Base-by-base conservation (phyloP, 2,113 vertebrate species). In the Calidris pygmaea region DNA sequence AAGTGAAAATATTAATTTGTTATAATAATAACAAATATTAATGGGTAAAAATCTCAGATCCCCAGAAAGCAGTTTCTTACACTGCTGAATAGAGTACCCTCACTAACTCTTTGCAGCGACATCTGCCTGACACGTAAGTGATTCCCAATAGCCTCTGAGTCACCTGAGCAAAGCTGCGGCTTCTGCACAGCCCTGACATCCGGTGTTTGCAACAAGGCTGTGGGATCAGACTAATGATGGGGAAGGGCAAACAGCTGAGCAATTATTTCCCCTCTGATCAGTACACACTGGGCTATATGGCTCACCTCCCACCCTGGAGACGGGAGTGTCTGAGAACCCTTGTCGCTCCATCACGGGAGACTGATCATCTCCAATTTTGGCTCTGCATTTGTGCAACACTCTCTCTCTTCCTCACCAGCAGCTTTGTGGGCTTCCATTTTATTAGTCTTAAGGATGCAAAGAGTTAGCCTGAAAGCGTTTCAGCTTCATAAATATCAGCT, bases 121-220 rank as follows among this genome's bases (percentile, higher is more conserved):
- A 63, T 22, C 27, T 32, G 58, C 52, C 93, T 80, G 84, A 75
- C 76, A 65, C 32, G 32, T 21, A 81, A 47, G 8, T 45, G 93
- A 43, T 37, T 93, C 45, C 56, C 67, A 71, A 19, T n/a, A 74
- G 48, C 85, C 94, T 78, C 37, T 78, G 88, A 98, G 91, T 97
- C 96, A 97, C 66, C 19, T 6, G 3, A 88, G 81, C 14, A 50
- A 70, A 91, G 74, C 70, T 21, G 4, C 84, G 35, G 82, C 58
- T 79, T 87, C 79, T 45, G 88, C 91, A 52, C 79, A 67, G 89
- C 29, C 26, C 90, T 3, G 1, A 56, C 66, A 95, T 73, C 91
- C 19, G 10, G 86, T 65, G 73, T 93, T 83, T 68, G 86, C 47
- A 24, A 50, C 70, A 47, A 48, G 81, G 88, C 87, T 80, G 65